These are phyloP conservation scores for Lota lota DNA, from an alignment of 2,113 vertebrate species.

Conservation along the genomic window DNA sequence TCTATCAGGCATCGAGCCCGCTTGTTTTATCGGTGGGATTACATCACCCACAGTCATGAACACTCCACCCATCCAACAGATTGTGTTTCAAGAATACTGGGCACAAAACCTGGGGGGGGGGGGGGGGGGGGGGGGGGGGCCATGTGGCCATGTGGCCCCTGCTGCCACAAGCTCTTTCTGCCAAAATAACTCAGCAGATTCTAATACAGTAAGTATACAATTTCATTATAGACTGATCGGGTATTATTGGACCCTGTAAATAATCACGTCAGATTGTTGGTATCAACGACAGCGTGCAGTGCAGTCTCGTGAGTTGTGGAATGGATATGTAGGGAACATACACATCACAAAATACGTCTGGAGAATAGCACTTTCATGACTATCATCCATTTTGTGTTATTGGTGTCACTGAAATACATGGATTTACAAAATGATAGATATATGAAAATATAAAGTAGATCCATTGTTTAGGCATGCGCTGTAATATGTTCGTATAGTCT, in stretches of 20 bases:
- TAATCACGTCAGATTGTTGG: constrained; percentile 20
- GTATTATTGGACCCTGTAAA: constrained; percentile 41
- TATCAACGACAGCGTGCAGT: constrained; percentile 45
- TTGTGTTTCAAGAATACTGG: constrained; percentile 68
- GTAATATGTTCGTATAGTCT: no score
- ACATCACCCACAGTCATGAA: constrained; percentile 67
- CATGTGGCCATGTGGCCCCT: constrained; percentile 61
- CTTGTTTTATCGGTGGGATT: constrained; percentile 67
- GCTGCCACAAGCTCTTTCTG: constrained; percentile 44
- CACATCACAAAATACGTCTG: no score
- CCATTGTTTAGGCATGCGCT: no score
- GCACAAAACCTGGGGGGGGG: constrained; percentile 48
- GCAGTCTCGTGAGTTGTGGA: no score
- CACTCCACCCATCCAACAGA: constrained; percentile 47
- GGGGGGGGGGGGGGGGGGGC: no score
- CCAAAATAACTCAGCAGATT: constrained; percentile 75
- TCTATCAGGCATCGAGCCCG: constrained; percentile 42
- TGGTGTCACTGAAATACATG: no score
- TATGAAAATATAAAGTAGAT: no score
- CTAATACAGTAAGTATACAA: constrained; percentile 54
- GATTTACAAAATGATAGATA: no score
- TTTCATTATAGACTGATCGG: constrained; percentile 55
- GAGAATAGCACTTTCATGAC: no score
- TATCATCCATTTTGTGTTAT: no score
- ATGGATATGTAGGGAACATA: no score